Conservation (phyloP, 2,888 invertebrate genomes). For the Microplitis deprimator region DNA sequence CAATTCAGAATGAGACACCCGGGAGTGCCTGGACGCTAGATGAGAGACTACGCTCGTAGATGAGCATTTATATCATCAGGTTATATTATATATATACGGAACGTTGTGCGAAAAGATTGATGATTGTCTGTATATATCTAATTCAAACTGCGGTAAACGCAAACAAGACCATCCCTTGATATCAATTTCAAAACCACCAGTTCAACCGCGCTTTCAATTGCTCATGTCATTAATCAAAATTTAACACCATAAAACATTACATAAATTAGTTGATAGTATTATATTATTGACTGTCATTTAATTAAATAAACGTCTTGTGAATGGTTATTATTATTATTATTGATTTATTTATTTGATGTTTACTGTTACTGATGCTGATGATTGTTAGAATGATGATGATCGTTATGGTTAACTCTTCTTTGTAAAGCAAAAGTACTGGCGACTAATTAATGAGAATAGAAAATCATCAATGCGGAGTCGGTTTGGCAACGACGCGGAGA, state of each 20-base stretch:
- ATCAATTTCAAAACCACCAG: constrained; percentile 11
- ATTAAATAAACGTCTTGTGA: background rate
- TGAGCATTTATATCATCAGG: constrained; percentile 18
- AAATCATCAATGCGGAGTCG: constrained; percentile 18
- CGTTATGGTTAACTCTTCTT: background rate
- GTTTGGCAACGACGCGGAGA: constrained; percentile 14
- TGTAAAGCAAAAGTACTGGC: background rate
- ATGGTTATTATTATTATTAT: background rate
- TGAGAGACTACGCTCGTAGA: background rate
- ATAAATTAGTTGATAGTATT: constrained; percentile 8
- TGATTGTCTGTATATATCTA: constrained; percentile 37
- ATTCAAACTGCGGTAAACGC: constrained; percentile 8
- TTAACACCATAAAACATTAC: background rate
- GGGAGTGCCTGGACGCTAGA: constrained; percentile 56
- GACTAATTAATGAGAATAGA: background rate
- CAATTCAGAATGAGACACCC: constrained; percentile 68
- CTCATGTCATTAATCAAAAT: background rate
- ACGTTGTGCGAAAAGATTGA: constrained; percentile 59
- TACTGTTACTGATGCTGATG: background rate
- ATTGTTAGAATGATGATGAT: background rate
- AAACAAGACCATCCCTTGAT: constrained; percentile 25
- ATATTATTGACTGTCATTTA: background rate
- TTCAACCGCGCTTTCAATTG: background rate
- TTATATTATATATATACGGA: constrained; percentile 24
- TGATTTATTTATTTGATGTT: no score